Percentiles rank a stretch among this genome's conserved stretches.
These are phyloP conservation scores for Tympanuchus pallidicinctus DNA, from an alignment of 2,113 vertebrate genomes.

Conservation along the genomic window DNA sequence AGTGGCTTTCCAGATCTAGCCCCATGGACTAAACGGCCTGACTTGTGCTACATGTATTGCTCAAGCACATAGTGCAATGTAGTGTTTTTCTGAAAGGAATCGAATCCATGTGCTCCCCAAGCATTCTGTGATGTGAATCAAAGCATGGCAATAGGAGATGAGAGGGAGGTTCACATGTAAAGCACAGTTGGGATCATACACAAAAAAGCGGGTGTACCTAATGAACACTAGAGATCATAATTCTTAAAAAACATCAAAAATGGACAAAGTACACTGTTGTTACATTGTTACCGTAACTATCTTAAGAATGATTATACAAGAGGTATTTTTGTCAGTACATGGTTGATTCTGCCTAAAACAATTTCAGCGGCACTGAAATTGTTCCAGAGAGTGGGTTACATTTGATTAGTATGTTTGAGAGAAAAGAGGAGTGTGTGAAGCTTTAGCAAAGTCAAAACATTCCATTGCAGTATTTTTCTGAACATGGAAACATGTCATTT, in stretches of 20 bases:
- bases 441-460: slow-evolving; percentile 45
- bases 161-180: background rate
- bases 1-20: background rate
- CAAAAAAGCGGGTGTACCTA: background rate
- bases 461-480: slow-evolving; percentile 14
- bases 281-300: background rate
- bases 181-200: background rate
- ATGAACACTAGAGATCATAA: background rate
- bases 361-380: background rate
- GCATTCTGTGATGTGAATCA: background rate
- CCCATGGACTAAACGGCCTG: background rate
- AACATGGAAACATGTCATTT: slow-evolving; percentile 31
- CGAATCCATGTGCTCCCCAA: background rate
- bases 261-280: background rate
- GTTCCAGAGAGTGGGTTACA: slow-evolving; percentile 9
- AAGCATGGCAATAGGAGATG: rapidly evolving
- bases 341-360: background rate
- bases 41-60: background rate
- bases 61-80: background rate
- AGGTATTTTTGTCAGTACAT: background rate
- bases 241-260: background rate
- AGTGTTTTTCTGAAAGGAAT: background rate
- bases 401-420: slow-evolving; percentile 24
- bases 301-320: background rate
- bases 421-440: background rate